These are phyloP conservation scores for Elysia chlorotica DNA, from an alignment of 1,140 invertebrate species.

Conservation along the genomic window DNA sequence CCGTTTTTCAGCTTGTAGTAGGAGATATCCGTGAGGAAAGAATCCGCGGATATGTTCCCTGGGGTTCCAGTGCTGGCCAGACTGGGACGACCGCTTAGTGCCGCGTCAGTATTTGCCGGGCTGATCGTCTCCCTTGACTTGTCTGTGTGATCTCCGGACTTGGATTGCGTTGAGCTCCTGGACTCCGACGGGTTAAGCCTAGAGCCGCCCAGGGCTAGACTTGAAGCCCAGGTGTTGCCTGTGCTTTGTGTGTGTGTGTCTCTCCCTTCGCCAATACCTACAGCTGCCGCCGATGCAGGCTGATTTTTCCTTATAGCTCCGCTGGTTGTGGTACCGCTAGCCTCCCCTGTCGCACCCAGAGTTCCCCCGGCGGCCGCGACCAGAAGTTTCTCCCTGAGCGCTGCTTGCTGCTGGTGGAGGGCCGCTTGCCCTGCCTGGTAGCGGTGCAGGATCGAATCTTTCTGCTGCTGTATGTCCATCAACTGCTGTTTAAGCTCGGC, in stretches of 20 bases:
- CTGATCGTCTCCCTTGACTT: background rate
- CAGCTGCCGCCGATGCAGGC: background rate
- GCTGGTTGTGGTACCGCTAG: no score
- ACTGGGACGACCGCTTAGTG: slow-evolving; percentile 5
- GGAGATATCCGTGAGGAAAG: slow-evolving; percentile 17
- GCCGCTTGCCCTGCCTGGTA: slow-evolving; percentile 37
- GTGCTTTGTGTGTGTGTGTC: background rate
- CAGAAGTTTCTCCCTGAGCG: slow-evolving; percentile 28
- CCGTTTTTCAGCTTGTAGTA: slow-evolving; percentile 2
- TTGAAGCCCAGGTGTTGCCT: no score
- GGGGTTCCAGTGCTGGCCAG: background rate
- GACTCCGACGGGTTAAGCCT: background rate
- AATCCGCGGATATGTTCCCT: slow-evolving; percentile 2
- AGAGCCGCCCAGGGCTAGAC: no score
- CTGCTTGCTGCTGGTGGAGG: slow-evolving; percentile 28
- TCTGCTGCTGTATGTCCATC: slow-evolving; percentile 48
- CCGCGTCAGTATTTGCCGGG: no score
- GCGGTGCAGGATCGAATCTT: slow-evolving; percentile 43
- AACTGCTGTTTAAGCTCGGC: slow-evolving; percentile 40
- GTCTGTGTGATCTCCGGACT: background rate
- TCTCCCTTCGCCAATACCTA: background rate
- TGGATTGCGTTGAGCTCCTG: background rate
- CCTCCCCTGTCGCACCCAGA: no score
- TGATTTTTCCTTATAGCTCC: no score
- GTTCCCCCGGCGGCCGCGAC: background rate